These are phyloP conservation scores for Chrosomus eos DNA, from an alignment of 2,797 vertebrate species.

Conservation along the genomic window DNA sequence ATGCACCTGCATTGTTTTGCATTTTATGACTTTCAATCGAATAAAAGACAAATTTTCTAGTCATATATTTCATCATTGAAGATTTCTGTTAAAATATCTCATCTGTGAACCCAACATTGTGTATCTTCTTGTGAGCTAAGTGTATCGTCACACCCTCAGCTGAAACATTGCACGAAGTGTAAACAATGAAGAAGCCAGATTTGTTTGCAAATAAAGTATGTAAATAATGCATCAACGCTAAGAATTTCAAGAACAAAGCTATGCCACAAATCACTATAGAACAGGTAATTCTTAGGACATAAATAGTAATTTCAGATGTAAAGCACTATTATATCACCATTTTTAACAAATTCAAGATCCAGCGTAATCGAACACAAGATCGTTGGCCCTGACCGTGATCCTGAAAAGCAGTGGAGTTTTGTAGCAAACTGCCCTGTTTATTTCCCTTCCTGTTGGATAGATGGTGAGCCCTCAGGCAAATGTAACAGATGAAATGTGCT, in stretches of 20 bases:
- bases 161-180: neutral
- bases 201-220: neutral
- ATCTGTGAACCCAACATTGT: too few species aligned
- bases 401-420: neutral
- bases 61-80: too few species aligned
- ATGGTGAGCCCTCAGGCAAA: neutral
- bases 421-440: neutral
- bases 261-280: neutral
- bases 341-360: neutral
- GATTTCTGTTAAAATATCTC: too few species aligned
- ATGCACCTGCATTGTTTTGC: too few species aligned
- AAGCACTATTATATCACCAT: neutral
- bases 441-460: neutral
- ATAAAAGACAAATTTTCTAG: too few species aligned
- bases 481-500: neutral
- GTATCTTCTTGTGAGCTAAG: too few species aligned
- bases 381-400: neutral
- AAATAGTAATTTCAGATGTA: neutral
- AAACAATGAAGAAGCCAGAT: neutral
- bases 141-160: too few species aligned
- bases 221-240: neutral
- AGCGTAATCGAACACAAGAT: neutral
- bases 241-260: neutral
- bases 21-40: too few species aligned
- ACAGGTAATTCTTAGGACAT: neutral